These are phyloP conservation scores for Lepus americanus DNA, from an alignment of 2,113 vertebrate genomes.

Conservation along the genomic window DNA sequence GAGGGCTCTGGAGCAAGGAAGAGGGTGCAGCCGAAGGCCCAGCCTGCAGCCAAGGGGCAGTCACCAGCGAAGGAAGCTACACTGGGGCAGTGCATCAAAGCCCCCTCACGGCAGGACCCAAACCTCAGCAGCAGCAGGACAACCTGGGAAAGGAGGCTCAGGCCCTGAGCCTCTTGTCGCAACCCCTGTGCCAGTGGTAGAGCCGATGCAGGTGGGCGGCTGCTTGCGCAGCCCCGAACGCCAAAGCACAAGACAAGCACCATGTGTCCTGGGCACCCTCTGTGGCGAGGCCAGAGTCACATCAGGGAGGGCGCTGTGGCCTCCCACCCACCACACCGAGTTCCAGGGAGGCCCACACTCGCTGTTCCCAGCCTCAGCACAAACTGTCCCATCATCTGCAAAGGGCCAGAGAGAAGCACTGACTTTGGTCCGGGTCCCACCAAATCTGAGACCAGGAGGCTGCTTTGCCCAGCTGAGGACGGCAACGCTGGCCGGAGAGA, in stretches of 20 bases:
- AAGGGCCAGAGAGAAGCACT: not conserved
- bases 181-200: not conserved
- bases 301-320: not conserved
- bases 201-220: not conserved
- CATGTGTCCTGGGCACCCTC: accelerated
- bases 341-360: not conserved
- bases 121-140: not conserved
- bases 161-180: not conserved
- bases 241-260: not conserved
- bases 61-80: not conserved
- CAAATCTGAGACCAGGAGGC: not conserved
- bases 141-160: not conserved
- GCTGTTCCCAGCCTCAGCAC: not conserved
- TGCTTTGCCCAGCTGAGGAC: not conserved
- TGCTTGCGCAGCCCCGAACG: not conserved
- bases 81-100: accelerated
- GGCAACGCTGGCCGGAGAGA: not conserved
- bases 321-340: not conserved
- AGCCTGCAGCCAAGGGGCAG: not conserved
- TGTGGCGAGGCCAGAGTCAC: accelerated
- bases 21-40: not conserved
- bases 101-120: not conserved
- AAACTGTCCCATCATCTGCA: not conserved
- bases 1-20: not conserved
- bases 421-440: not conserved